Evolutionary conservation across 2,113 vertebrate species (phyloP).

Genomic region (Megaleporinus macrocephalus): DNA sequence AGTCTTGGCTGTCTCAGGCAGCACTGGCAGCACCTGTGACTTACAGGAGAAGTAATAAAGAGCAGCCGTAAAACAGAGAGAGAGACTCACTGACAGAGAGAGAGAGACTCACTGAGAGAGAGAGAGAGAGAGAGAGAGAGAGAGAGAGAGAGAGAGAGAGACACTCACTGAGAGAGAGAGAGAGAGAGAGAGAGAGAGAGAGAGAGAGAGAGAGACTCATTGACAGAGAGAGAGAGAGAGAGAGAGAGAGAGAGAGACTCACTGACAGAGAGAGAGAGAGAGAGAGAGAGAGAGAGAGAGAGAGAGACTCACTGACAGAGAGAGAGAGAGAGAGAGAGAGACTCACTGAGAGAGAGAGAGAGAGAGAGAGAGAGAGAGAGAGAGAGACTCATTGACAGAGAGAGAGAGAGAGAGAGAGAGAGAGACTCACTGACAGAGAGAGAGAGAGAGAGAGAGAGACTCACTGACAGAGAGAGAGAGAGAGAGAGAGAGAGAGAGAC

Average conservation of each 20-base stretch:
- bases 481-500: not conserved
- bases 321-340: not conserved
- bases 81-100: not conserved
- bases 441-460: not conserved
- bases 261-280: not conserved
- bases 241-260: not conserved
- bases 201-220: not conserved
- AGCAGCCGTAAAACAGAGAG: not conserved
- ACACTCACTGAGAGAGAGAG: not conserved
- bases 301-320: no score
- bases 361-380: not conserved
- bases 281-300: not conserved
- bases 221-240: not conserved
- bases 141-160: not conserved
- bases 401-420: not conserved
- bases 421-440: not conserved
- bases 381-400: no score
- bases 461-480: not conserved
- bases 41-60: conserved; percentile 21
- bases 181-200: not conserved
- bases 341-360: not conserved
- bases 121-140: not conserved
- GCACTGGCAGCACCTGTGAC: conserved; percentile 31
- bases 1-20: conserved; percentile 34
- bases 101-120: no score